Base-by-base conservation (phyloP, 2,797 vertebrate genomes). In the Lerista edwardsae region DNA sequence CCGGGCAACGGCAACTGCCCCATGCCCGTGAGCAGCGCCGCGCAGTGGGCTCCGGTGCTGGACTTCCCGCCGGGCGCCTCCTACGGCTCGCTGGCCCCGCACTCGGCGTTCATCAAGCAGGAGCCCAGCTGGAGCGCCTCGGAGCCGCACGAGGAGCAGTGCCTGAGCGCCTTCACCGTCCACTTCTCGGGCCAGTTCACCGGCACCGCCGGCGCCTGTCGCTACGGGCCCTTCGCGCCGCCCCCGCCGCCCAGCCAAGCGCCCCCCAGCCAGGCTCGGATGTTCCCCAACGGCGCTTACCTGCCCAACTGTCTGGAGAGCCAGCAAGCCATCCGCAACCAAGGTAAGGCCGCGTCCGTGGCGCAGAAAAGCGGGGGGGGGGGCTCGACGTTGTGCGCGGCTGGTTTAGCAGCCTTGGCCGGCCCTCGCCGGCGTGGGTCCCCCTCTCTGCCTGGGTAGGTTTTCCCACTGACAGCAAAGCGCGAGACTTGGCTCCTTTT, bases 111-210 rank as follows among this genome's bases (percentile, higher is more conserved):
- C 94, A 98, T 99, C 96, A 99, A 99, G 93, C 98, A 99, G 95
- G 98, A 99, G 94, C 98, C 98, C 6, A 95, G 96, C 92, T 99
- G 98, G 98, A 97, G 97, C 83, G 90, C 96, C 76, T 59, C 96
- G 0, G 98, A 99, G 86, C 95, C 97, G 1, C 96, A 97, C 64
- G 98, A 99, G 88, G 98, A 99, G 89, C 98, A 99, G 91, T 98
- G 98, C 86, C 94, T 98, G 68, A 98, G 98, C 94, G 98, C 98
- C 93, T 99, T 99, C 95, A 99, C 98, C 0, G 97, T 99, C 36
- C 98, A 99, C 95, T 98, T 99, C 96, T 98, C 98, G 0, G 98
- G 98, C 36, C 98, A 99, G 94, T 97, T 99, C 83, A 98, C 98
- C 0, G 98, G 98, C 85, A 95, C 98, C 0, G 96, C 96, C 1